Base-by-base conservation (phyloP, 2,888 invertebrate species). In the Nebria salina region DNA sequence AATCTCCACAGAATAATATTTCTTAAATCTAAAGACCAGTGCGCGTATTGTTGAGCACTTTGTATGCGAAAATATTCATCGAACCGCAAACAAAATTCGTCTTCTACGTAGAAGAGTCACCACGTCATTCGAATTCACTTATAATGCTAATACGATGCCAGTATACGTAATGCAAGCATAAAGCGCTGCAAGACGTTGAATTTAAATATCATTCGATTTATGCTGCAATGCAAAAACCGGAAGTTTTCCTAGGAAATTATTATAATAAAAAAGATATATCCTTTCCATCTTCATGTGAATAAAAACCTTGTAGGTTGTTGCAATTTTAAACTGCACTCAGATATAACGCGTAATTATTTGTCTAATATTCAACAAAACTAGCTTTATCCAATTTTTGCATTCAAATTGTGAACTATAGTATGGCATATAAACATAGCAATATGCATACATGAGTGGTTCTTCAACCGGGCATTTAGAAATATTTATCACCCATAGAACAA, bases 401-500 rank as follows among this genome's bases (percentile, higher is more conserved):
- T 54, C 1, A 1, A 54, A 54, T 54, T 54, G 54, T 13, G 54
- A 54, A 54, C 13, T 34, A 34, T 5, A 34, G 34, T 34, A 34
- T 34, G 34, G 6, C 8, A 13, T 54, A 54, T 8, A 7, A 54
- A 54, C 11, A 8, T 13, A 54, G 54, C 54, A 54, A 54, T 54
- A 54, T 54, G 54, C 54, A 54, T 54, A 54, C 54, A 54, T 13
- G 54, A 54, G 54, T 54, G 54, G 11, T 54, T 54, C 54, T 54
- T 54, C 54, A 54, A 54, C 6, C 54, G 54, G 54, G 7, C 54
- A 54, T 54, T 54, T 54, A 11, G 13, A 54, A 54, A 54, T 54
- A 54, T 54, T 3, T 54, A 54, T 54, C 54, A 54, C 54, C 54
- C 54, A 54, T 13, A 54, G 54, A 54, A 75, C 75, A 64, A 75